A percentile compares a stretch with the other conserved stretches of the same genome.
These are phyloP conservation scores for Notothenia rossii DNA, from an alignment of 2,113 vertebrate genomes.

Conservation along the genomic window DNA sequence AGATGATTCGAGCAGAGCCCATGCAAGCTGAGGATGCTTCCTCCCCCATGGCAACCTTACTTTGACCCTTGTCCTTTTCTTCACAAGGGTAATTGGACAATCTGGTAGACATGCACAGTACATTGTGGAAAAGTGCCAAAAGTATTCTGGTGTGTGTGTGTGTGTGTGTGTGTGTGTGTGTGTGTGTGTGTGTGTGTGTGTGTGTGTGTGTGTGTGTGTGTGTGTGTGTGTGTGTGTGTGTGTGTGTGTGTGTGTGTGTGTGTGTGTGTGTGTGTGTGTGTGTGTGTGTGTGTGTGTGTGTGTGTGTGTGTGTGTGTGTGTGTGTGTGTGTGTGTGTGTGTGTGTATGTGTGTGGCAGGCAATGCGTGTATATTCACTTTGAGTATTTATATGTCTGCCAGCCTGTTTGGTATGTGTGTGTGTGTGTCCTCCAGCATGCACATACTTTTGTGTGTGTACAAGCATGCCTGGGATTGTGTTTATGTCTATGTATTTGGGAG, in stretches of 20 bases:
- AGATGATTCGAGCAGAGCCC: conserved; percentile 41
- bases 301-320: conserved; percentile 8
- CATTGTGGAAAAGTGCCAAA: conserved; percentile 56
- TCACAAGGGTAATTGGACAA: conserved; percentile 58
- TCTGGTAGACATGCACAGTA: conserved; percentile 50
- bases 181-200: not conserved
- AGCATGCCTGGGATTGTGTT: conserved; percentile 59
- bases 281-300: not conserved
- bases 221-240: not conserved
- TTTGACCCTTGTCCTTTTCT: conserved; percentile 62
- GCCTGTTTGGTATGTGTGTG: not conserved
- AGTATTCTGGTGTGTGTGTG: conserved; percentile 27
- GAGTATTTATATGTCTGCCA: conserved; percentile 39
- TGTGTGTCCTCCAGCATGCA: conserved; percentile 8
- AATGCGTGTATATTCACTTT: conserved; percentile 11
- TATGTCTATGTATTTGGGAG: conserved; percentile 60
- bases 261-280: not conserved
- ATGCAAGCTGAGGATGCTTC: conserved; percentile 58
- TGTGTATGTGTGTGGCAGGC: not conserved
- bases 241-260: conserved; percentile 2
- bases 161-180: not conserved
- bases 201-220: conserved; percentile 7
- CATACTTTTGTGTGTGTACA: conserved; percentile 38
- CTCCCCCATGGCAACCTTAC: conserved; percentile 48
- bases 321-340: not conserved